Conservation (phyloP, 2,888 invertebrate genomes). For the Masnerella sp. region DNA sequence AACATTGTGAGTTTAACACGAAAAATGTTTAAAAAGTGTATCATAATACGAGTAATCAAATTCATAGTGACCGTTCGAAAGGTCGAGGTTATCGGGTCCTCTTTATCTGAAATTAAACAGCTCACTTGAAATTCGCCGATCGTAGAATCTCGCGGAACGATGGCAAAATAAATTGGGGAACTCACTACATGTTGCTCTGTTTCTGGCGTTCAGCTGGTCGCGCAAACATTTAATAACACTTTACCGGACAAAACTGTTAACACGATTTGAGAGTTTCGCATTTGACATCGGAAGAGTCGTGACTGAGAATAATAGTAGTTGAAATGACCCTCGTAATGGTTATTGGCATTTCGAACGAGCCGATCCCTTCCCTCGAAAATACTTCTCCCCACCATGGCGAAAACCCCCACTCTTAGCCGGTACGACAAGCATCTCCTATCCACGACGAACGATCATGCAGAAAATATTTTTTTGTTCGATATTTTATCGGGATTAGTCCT, state of each 20-base stretch:
- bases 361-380: slow-evolving; percentile 39
- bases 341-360: slow-evolving; percentile 67
- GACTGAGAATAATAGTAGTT: slow-evolving; percentile 66
- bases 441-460: neutral
- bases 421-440: neutral
- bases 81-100: slow-evolving; percentile 36
- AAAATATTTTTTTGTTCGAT: slow-evolving; percentile 3
- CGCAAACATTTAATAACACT: too few species aligned
- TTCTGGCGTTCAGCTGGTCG: too few species aligned
- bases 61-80: slow-evolving; percentile 29
- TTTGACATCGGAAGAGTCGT: slow-evolving; percentile 69
- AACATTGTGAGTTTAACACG: too few species aligned
- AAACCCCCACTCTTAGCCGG: slow-evolving; percentile 26
- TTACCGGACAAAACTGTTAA: neutral
- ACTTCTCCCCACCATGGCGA: slow-evolving; percentile 41
- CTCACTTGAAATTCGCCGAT: too few species aligned
- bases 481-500: neutral
- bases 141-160: too few species aligned
- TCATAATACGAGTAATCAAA: slow-evolving; percentile 8
- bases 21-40: too few species aligned
- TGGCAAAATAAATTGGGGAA: too few species aligned
- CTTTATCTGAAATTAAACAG: slow-evolving; percentile 22
- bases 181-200: neutral
- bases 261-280: slow-evolving; percentile 60
- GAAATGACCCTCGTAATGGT: slow-evolving; percentile 69